Base-by-base conservation (phyloP, 2,113 vertebrate genomes). In the Pollachius pollachius region DNA sequence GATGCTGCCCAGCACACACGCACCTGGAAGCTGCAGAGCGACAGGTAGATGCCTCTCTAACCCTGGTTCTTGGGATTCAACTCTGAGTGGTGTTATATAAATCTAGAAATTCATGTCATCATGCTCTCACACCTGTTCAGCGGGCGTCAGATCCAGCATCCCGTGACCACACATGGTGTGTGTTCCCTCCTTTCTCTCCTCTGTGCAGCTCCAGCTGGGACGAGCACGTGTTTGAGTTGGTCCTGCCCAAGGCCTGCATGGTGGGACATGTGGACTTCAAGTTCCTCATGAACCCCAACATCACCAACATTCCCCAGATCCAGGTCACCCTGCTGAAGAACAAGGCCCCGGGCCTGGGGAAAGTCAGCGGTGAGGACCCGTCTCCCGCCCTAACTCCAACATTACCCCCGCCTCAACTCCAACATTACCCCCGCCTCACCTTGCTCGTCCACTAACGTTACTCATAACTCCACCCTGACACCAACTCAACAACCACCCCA, bases 201-300 rank as follows among this genome's bases (percentile, higher is more conserved):
- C 41, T 54, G 27, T 61, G 16, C 87, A 99, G 97, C 85, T 95
- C 95, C 84, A 99, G 97, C 87, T 99, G 97, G 97, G 97, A 99
- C 59, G 97, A 99, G 78, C 97, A 99, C 72, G 96, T 99, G 34
- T 97, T 99, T 87, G 97, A 99, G 86, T 84, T 99, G 79, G 97
- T 99, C 78, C 90, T 99, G 21, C 96, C 97, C 21, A 99, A 99
- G 90, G 96, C 97, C 72, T 99, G 97, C 91, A 98, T 99, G 97
- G 97, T 99, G 80, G 97, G 97, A 78, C 97, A 99, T 0, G 97
- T 99, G 86, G 96, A 99, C 90, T 98, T 99, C 90, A 99, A 99
- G 89, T 99, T 99, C 77, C 94, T 99, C 89, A 90, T 99, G 87
- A 99, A 97, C 75, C 93, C 96, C 82, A 99, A 95, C 88, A 98